Base-by-base conservation (phyloP, 2,888 invertebrate genomes). In the Piscicola geometra region DNA sequence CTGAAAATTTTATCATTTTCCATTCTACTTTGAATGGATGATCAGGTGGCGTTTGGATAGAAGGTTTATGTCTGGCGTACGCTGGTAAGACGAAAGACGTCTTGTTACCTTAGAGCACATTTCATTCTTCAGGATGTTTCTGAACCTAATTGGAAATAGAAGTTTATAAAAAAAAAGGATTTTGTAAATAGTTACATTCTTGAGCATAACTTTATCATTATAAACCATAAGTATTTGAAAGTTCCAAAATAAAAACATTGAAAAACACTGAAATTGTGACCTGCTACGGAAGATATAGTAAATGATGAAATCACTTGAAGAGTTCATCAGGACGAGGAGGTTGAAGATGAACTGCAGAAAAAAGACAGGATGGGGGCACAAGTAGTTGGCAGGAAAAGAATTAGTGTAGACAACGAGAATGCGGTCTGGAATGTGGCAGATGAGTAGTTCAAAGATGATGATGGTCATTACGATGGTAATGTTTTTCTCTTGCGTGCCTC, bases 381-480 rank as follows among this genome's bases (percentile, higher is more conserved):
- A 21, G 30, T 0, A 9, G 25, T 52, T n/a, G 3, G 47, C 15
- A 1, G 75, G n/a, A 56, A 69, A 18, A 70, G 75, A 47, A 25
- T 56, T 28, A 52, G 32, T 68, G 41, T 67, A 32, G 28, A 78
- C 35, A n/a, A 41, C 33, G 33, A 76, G 64, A 21, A 78, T 50
- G n/a, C 77, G 68, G 52, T 78, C 78, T 15, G 78, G 78, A 21
- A 74, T 68, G 76, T 78, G 78, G 52, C 76, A 78, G 33, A 78
- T 21, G 18, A 78, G n/a, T 21, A 78, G 18, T n/a, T 72, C 76
- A 15, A 78, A 30, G 12, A 78, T 69, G 36, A 78, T 76, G 64
- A 78, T 66, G 47, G 77, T 50, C 78, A 78, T 78, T 3, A 78
- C 74, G 41, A 76, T 60, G 15, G 78, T 78, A 67, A 78, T 77